A percentile compares a stretch with the other conserved stretches of the same genome.
These are phyloP conservation scores for Lepilemur ruficaudatus DNA, from an alignment of 2,797 vertebrate species.

Conservation along the genomic window DNA sequence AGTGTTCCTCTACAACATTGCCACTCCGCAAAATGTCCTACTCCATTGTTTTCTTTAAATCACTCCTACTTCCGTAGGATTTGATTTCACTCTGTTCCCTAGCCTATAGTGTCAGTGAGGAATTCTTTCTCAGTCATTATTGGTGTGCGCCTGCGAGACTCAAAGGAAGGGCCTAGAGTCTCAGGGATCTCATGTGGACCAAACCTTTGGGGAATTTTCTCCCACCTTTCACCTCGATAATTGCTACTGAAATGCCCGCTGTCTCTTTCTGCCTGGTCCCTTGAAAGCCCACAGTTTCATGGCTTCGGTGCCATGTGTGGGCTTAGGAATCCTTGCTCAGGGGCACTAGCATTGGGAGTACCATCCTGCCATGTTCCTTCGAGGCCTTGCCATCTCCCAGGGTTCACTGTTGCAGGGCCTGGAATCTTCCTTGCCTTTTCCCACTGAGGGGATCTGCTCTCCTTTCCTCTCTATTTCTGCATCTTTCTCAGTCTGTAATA, in stretches of 20 bases:
- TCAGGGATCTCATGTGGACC: not conserved
- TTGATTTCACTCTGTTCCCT: not conserved
- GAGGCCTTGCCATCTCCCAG: not conserved
- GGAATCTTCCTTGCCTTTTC: not conserved
- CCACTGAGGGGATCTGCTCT: not conserved
- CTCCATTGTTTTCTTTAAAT: not conserved
- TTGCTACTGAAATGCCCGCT: not conserved
- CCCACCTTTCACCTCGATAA: not conserved
- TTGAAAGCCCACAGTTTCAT: not conserved
- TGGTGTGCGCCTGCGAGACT: not conserved
- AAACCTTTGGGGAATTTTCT: not conserved
- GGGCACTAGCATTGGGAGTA: accelerated
- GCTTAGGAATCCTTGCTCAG: not conserved
- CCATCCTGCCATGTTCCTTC: not conserved
- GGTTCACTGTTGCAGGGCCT: not conserved
- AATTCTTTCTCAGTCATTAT: not conserved
- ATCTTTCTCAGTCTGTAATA: not conserved
- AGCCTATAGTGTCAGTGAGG: not conserved
- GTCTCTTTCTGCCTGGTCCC: not conserved
- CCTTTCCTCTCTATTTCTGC: not conserved
- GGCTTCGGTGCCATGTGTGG: not conserved
- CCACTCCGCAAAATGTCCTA: not conserved
- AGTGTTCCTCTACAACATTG: not conserved
- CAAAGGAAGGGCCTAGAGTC: not conserved
- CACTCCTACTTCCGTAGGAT: not conserved